Base-by-base conservation (phyloP, 2,113 vertebrate genomes). In the Zapornia atra region DNA sequence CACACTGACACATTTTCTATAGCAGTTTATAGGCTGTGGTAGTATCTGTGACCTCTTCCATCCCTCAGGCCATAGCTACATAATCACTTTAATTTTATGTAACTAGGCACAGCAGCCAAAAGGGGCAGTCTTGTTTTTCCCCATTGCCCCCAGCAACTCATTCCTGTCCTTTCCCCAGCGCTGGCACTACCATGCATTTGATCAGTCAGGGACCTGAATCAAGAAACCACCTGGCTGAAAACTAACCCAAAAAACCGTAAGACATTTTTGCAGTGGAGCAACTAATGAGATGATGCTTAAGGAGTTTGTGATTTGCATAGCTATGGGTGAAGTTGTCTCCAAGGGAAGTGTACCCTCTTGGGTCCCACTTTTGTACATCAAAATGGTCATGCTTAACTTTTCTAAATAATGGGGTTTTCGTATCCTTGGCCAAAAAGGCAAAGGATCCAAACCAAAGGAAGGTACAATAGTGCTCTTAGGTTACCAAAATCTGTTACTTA, bases 71-170 rank as follows among this genome's bases (percentile, higher is more conserved):
- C 73, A 76, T 87, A 89, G 91, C 94, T 96, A 95, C 89, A 79
- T 96, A 96, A 96, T 96, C 89, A 91, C 91, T 95, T 96, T 91
- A 96, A 96, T 96, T 97, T 97, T 95, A 85, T 61, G 24, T 95
- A 96, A 95, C 93, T 87, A 89, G 95, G 86, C 94, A 79, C 73
- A 89, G 70, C 77, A 89, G 93, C 93, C 89, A 92, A 89, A 87
- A 96, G 91, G 86, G 71, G 51, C 66, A 87, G 46, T 66, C 75
- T 89, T 92, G 70, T 57, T 73, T 89, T 94, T 87, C n/a, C 56
- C 78, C n/a, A 79, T 44, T 72, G 89, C 84, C 88, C 77, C 31
- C 73, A 91, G 81, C 89, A 87, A 44, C 73, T 72, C 50, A 28
- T 94, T 94, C 89, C 70, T 78, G 26, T 89, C 82, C 69, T 38